Conservation (phyloP, 2,113 vertebrate genomes). For the Zosterops lateralis region DNA sequence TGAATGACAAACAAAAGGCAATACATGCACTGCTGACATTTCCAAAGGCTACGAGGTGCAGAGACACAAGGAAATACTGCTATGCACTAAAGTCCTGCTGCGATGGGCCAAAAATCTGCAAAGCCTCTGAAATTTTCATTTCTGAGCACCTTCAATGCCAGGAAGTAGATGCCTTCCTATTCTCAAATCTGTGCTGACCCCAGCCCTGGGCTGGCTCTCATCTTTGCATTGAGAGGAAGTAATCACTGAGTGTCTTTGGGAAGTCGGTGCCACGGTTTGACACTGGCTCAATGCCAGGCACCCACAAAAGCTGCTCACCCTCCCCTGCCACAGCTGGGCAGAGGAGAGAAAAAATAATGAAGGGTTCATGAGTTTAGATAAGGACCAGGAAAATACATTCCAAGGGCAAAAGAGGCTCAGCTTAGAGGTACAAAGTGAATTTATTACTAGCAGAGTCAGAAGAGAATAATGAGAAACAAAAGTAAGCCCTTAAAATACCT, state of each 20-base stretch:
- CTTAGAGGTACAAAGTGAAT: background rate
- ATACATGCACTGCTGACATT: slow-evolving; percentile 33
- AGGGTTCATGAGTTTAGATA: background rate
- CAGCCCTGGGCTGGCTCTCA: background rate
- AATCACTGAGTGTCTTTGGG: background rate
- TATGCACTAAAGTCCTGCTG: background rate
- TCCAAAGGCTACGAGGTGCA: slow-evolving; percentile 27
- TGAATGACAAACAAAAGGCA: slow-evolving; percentile 55
- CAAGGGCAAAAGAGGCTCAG: background rate
- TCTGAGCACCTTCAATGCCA: background rate
- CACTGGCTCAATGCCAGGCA: background rate
- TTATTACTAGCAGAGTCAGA: background rate
- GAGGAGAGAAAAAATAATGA: background rate
- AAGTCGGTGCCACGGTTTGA: background rate
- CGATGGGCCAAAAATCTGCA: background rate
- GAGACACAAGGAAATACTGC: background rate
- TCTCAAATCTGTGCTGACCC: background rate
- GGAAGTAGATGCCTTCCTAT: background rate
- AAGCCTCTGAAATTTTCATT: background rate
- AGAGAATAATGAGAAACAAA: background rate
- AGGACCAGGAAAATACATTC: background rate
- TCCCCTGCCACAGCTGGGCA: background rate
- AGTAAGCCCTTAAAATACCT: background rate
- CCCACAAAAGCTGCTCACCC: background rate
- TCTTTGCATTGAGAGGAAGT: background rate